Conservation (phyloP, 1,140 invertebrate genomes). For the Bombus superbus region DNA sequence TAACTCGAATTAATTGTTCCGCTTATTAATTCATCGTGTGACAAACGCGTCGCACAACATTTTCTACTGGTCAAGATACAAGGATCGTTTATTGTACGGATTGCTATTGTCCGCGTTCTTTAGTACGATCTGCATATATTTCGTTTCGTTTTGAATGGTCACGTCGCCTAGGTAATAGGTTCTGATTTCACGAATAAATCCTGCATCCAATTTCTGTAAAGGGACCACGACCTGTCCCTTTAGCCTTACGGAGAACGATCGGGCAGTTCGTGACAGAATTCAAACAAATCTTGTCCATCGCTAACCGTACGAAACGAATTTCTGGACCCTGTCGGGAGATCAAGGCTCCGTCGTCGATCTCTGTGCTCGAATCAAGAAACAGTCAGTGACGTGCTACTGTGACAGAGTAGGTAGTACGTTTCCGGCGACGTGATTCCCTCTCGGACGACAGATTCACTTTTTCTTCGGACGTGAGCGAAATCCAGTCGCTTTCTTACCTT, state of each 20-base stretch:
- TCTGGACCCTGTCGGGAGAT: conserved; percentile 41
- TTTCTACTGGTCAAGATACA: too few species aligned
- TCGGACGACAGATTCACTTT: conserved; percentile 31
- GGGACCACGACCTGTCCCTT: conserved; percentile 32
- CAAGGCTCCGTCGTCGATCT: conserved; percentile 38
- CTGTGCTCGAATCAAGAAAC: conserved; percentile 21
- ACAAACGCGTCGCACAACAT: too few species aligned
- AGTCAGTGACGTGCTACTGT: conserved; percentile 7
- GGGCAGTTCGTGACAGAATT: conserved; percentile 55
- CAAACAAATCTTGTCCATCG: conserved; percentile 63
- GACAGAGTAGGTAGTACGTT: conserved; percentile 9
- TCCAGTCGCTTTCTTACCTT: neutral
- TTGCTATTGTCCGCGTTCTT: neutral
- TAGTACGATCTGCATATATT: neutral
- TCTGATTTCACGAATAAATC: conserved; percentile 56
- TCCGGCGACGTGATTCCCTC: conserved; percentile 20
- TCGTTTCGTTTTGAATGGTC: conserved; percentile 1
- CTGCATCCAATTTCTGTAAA: conserved; percentile 61
- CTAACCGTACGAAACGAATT: conserved; percentile 61
- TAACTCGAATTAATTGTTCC: neutral
- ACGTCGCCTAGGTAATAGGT: conserved; percentile 26
- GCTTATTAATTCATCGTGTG: neutral
- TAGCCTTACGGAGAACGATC: conserved; percentile 35
- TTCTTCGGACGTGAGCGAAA: conserved; percentile 12
- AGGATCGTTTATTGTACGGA: too few species aligned